Conservation (phyloP, 1,140 invertebrate genomes). For the Drosophila serrata region DNA sequence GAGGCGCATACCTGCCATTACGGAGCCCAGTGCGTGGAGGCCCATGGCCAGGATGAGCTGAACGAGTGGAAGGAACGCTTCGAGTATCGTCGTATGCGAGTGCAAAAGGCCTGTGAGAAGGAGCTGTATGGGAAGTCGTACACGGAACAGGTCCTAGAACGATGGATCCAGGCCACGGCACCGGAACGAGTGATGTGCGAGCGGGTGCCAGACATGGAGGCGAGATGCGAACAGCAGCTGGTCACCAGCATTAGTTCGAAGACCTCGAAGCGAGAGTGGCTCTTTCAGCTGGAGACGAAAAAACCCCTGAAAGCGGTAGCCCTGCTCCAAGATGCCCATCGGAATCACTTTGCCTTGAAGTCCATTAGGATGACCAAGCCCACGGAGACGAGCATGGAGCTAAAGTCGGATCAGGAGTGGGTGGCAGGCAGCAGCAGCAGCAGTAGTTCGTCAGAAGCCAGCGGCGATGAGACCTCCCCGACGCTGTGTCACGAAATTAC, state of each 20-base stretch:
- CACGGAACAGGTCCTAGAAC: conserved; percentile 89
- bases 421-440: conserved; percentile 51
- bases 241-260: conserved; percentile 89
- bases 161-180: conserved; percentile 87
- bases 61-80: conserved; percentile 91
- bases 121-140: conserved; percentile 89
- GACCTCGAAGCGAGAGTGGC: conserved; percentile 89
- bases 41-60: conserved; percentile 90
- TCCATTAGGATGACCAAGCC: conserved; percentile 84
- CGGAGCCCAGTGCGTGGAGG: conserved; percentile 91
- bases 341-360: conserved; percentile 90
- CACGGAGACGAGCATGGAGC: conserved; percentile 69
- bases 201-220: conserved; percentile 87
- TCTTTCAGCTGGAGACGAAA: conserved; percentile 87
- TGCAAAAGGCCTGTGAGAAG: conserved; percentile 89
- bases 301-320: conserved; percentile 88
- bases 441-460: conserved; percentile 12
- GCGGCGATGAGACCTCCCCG: conserved; percentile 7
- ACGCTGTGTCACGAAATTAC: conserved; percentile 87
- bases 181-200: conserved; percentile 88
- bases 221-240: conserved; percentile 88
- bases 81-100: conserved; percentile 88
- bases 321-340: conserved; percentile 90
- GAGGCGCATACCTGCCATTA: conserved; percentile 88
- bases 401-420: conserved; percentile 88